Base-by-base conservation (phyloP, 2,888 invertebrate genomes). In the Drosophila tanythrix region DNA sequence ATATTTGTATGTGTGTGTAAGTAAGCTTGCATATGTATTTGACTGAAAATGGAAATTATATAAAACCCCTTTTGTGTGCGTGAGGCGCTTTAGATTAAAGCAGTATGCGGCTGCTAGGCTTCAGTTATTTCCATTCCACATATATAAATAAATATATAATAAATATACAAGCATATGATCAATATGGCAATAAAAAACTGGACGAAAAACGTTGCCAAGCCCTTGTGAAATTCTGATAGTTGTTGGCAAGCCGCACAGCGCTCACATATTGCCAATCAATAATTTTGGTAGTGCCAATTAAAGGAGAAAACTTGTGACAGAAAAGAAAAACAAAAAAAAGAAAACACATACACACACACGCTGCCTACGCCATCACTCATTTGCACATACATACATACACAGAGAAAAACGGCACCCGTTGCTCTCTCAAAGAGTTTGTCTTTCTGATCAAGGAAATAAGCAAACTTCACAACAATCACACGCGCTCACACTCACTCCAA, bases 21-120 rank as follows among this genome's bases (percentile, higher is more conserved):
- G 69, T 69, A 71, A 74, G 62, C 63, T 60, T 78, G 56, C 61
- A 61, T 77, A 46, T 65, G 56, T 84, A 72, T 71, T 70, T 58
- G 67, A 53, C 74, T 87, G 84, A 90, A 90, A 90, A 84, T 87
- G 82, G 76, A 87, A 90, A 90, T 87, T 87, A 87, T 87, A 90
- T 87, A 87, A 87, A 85, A 70, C 73, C 83, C 77, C 68, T 74
- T 74, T 68, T 67, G 67, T 65, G 59, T 79, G 82, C 82, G 79
- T 79, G 66, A 65, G 57, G 62, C 68, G 73, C 68, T 81, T 78
- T 60, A 81, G 68, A 70, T 78, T 73, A 55, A 55, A 81, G 61
- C 62, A 81, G 68, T 79, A 68, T 81, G 71, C 71, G 29, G 48
- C 60, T 61, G 40, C 58, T 64, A 35, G 58, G 61, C 66, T 67